Conservation (phyloP, 2,888 invertebrate species). For the Melieria crassipennis region DNA sequence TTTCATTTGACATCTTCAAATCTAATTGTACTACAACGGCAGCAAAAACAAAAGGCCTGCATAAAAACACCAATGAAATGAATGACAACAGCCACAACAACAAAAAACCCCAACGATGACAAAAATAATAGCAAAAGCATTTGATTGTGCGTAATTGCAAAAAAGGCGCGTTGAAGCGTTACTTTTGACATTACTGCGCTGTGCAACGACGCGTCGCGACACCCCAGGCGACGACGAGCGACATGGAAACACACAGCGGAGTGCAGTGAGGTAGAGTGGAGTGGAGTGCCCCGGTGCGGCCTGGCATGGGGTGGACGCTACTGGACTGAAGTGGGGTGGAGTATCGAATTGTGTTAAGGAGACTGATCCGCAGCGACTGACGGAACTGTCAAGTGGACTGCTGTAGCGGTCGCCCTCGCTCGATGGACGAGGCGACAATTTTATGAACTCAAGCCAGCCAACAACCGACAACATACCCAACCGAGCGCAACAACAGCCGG, state of each 20-base stretch:
- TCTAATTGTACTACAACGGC: conserved; percentile 4
- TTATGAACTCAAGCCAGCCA: conserved; percentile 31
- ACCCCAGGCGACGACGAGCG: conserved; percentile 16
- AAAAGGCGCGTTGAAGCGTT: conserved; percentile 29
- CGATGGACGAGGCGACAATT: conserved; percentile 8
- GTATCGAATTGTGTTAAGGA: conserved; percentile 25
- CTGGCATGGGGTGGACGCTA: conserved; percentile 11
- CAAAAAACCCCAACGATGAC: background rate
- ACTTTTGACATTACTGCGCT: conserved; percentile 27
- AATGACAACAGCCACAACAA: conserved; percentile 5
- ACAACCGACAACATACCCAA: background rate
- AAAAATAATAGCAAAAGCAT: background rate
- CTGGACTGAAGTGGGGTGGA: conserved; percentile 26
- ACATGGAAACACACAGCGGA: conserved; percentile 22
- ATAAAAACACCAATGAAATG: background rate
- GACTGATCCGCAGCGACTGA: conserved; percentile 5
- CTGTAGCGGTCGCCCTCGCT: no score
- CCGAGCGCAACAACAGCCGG: background rate
- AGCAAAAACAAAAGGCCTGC: conserved; percentile 5
- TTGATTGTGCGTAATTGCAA: conserved; percentile 30
- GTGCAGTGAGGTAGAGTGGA: conserved; percentile 20
- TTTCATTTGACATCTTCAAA: conserved; percentile 1
- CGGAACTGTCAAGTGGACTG: background rate
- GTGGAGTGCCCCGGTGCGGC: conserved; percentile 12
- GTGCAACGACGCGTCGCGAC: background rate